Conservation (phyloP, 2,797 vertebrate species). For the Chloroceryle inda region DNA sequence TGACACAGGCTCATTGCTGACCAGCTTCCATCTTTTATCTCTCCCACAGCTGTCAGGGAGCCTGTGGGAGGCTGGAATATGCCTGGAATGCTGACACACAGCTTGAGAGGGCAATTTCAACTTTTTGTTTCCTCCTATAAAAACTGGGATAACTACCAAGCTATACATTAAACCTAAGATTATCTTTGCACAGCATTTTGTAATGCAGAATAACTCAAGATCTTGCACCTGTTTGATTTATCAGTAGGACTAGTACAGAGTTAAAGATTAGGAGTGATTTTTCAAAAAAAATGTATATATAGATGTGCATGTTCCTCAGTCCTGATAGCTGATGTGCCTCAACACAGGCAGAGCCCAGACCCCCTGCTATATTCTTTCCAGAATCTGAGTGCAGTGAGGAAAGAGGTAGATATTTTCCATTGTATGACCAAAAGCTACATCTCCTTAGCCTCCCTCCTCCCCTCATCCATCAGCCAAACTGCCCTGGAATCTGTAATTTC, state of each 20-base stretch:
- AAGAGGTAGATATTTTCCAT: background rate
- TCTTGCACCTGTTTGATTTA: background rate
- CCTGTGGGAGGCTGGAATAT: slow-evolving; percentile 1
- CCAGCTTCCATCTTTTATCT: background rate
- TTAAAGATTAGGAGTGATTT: background rate
- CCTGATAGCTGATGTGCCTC: background rate
- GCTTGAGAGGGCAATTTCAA: background rate
- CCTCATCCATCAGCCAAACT: background rate
- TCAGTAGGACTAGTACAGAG: too few species aligned
- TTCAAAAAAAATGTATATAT: background rate
- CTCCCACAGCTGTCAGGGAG: background rate
- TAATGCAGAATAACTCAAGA: background rate
- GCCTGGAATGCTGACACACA: slow-evolving; percentile 8
- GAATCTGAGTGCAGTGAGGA: background rate
- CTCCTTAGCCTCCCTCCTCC: background rate
- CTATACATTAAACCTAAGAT: background rate
- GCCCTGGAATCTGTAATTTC: background rate
- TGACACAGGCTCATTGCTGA: background rate
- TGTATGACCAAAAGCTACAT: rapidly evolving
- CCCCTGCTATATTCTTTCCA: background rate
- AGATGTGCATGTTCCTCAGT: background rate
- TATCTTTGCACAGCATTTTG: background rate
- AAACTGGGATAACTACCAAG: background rate
- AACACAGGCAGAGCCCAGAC: background rate
- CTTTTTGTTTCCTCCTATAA: background rate